These are phyloP conservation scores for Narcine bancroftii DNA, from an alignment of 2,113 vertebrate species.

Conservation along the genomic window DNA sequence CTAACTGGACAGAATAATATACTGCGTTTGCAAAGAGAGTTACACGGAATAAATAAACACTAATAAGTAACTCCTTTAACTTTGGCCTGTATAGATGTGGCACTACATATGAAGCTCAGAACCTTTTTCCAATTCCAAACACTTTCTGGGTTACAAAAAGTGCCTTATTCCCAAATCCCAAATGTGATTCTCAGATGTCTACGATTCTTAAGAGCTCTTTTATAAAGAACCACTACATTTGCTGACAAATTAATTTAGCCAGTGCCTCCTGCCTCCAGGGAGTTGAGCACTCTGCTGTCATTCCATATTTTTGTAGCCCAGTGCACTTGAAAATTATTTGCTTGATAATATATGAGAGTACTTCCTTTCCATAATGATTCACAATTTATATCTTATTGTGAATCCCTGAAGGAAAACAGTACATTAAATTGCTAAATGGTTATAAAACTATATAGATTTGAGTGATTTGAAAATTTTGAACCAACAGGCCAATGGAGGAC, in stretches of 20 bases:
- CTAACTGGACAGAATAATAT: background rate
- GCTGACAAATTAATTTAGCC: slow-evolving; percentile 55
- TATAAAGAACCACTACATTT: slow-evolving; percentile 31
- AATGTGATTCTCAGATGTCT: slow-evolving; percentile 54
- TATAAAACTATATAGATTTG: background rate
- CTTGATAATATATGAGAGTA: slow-evolving; percentile 44
- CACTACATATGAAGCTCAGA: background rate
- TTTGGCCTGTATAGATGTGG: background rate
- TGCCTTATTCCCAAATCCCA: slow-evolving; percentile 50
- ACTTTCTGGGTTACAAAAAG: background rate
- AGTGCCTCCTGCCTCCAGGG: slow-evolving; percentile 47
- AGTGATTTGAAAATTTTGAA: no score
- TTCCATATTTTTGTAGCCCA: slow-evolving; percentile 45
- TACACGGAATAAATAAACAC: background rate
- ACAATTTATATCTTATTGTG: slow-evolving; percentile 40
- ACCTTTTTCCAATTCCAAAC: background rate
- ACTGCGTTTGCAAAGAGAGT: background rate
- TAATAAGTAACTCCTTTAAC: background rate
- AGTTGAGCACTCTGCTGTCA: slow-evolving; percentile 42
- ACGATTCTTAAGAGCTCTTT: slow-evolving; percentile 43
- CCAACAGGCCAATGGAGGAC: no score
- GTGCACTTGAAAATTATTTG: slow-evolving; percentile 41
- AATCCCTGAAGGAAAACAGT: no score
- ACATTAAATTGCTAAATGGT: background rate
- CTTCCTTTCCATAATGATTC: slow-evolving; percentile 40